These are phyloP conservation scores for Phocoena phocoena DNA, from an alignment of 2,113 vertebrate species.

Conservation along the genomic window DNA sequence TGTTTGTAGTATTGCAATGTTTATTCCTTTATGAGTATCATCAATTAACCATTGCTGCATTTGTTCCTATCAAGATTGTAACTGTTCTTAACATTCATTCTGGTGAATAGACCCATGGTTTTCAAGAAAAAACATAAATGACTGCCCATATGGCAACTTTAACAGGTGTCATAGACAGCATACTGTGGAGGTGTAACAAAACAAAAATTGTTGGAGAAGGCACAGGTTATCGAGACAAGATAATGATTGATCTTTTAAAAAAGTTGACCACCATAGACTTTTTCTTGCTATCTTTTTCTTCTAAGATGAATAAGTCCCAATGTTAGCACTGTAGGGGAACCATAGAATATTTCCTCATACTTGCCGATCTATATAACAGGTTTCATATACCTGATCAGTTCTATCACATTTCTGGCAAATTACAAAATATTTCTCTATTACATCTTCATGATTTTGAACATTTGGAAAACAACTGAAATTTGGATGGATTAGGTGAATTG, in stretches of 20 bases:
- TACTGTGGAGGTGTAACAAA: not conserved
- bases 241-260: not conserved
- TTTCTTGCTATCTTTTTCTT: not conserved
- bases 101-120: not conserved
- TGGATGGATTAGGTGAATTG: not conserved
- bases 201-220: not conserved
- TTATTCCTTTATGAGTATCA: not conserved
- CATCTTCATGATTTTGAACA: not conserved
- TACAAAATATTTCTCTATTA: not conserved
- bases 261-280: not conserved
- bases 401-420: not conserved
- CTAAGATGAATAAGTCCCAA: not conserved
- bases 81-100: not conserved
- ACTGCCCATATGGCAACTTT: not conserved
- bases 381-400: not conserved
- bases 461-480: not conserved
- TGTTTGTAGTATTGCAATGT: not conserved
- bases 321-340: not conserved
- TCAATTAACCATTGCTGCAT: not conserved
- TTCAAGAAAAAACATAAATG: conserved; percentile 3
- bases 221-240: not conserved
- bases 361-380: not conserved
- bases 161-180: not conserved
- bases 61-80: not conserved
- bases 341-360: not conserved